phyloP scores from a whole-genome alignment of 1,140 invertebrate species.

The Drosophila sp. region DNA sequence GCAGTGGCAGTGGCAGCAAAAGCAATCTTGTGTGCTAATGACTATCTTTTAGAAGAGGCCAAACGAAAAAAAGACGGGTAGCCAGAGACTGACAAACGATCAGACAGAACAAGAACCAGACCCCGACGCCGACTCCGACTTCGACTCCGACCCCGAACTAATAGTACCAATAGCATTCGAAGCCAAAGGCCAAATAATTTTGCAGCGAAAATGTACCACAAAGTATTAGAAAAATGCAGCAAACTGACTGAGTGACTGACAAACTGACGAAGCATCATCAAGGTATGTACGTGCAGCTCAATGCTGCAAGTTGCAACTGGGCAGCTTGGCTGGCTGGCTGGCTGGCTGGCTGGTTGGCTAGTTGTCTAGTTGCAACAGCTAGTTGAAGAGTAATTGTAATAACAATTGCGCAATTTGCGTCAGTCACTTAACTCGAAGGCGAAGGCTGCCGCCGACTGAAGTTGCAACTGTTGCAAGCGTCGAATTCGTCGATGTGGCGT shows the following conservation, averaged over 20 bases:
- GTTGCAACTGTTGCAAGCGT: slow-evolving; percentile 24
- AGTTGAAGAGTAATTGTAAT: slow-evolving; percentile 78
- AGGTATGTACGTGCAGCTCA: slow-evolving; percentile 36
- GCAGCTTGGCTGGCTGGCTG: slow-evolving; percentile 7
- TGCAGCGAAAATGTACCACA: slow-evolving; percentile 39
- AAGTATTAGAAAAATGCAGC: slow-evolving; percentile 74
- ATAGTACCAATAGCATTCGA: slow-evolving; percentile 10
- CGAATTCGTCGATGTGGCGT: slow-evolving; percentile 49
- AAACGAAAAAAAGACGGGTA: slow-evolving; percentile 69
- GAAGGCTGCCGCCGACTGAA: slow-evolving; percentile 24
- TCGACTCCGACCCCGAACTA: slow-evolving; percentile 2
- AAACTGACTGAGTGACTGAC: slow-evolving; percentile 21
- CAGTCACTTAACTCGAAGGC: slow-evolving; percentile 69
- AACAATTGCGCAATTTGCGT: slow-evolving; percentile 82
- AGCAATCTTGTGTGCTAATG: slow-evolving; percentile 74
- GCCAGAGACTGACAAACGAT: slow-evolving; percentile 58
- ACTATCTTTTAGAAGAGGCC: slow-evolving; percentile 67
- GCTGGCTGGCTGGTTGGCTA: slow-evolving; percentile 4
- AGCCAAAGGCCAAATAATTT: slow-evolving; percentile 70
- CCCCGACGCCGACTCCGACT: slow-evolving; percentile 17
- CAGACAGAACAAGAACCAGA: slow-evolving; percentile 58
- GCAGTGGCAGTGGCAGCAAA: slow-evolving; percentile 35
- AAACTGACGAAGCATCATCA: slow-evolving; percentile 22
- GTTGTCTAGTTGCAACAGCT: slow-evolving; percentile 31
- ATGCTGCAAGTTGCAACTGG: slow-evolving; percentile 31